Base-by-base conservation (phyloP, 2,797 vertebrate genomes). In the Emys orbicularis region DNA sequence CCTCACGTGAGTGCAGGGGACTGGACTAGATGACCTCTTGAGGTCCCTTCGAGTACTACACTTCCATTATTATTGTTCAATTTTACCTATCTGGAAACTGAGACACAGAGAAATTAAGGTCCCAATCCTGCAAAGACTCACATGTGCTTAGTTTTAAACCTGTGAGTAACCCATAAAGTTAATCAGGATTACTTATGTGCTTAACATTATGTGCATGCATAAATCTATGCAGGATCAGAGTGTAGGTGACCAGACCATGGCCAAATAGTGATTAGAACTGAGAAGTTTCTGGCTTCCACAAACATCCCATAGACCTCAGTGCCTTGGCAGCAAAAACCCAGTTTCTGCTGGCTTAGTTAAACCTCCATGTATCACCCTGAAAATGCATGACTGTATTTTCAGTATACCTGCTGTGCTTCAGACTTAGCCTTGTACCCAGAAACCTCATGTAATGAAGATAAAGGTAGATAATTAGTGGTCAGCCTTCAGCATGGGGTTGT, bases 381-480 rank as follows among this genome's bases (percentile, higher is more conserved):
- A 93, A 87, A 57, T 0, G 9, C 65, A 56, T 21, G 90, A 90
- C 54, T 0, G 1, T 16, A 23, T 47, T 86, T 90, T 4, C 84
- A 77, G 65, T 84, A 85, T 49, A 81, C 90, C 94, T 74, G 91
- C 91, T 86, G 88, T 12, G 52, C 13, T 41, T 85, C 88, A 50
- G 54, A 44, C 29, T 52, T 21, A 82, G 41, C 44, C 76, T 61
- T 21, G 44, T 31, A 90, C 59, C 57, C 92, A 93, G 86, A 61
- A 90, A 29, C 4, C 80, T 92, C 77, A 41, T 61, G 72, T 95
- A 94, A 94, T 86, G 90, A 95, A 95, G 95, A 92, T 53, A 68
- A 92, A 88, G 89, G 37, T 72, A 29, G 1, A 19, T 95, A 95
- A 97, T 97, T 94, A 96, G 90, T 53, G 80, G 34, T 31, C 93